Conservation (phyloP, 2,888 invertebrate species). For the Epirrhoe tristata region DNA sequence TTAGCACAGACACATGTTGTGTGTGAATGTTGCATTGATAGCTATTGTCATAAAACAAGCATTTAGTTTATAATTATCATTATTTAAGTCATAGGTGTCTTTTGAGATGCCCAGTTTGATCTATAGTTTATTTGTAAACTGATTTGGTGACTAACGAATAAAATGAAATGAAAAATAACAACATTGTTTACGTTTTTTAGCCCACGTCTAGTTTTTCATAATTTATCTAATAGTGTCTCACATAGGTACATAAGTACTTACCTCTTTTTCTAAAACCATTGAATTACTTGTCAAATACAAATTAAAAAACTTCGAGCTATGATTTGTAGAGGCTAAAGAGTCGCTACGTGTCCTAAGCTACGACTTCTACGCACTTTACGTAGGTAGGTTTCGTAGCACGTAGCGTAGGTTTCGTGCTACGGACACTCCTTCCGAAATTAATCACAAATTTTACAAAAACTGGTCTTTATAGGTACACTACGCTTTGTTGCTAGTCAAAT, state of each 20-base stretch:
- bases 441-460: neutral
- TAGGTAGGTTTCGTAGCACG: too few species aligned
- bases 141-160: conserved; percentile 57
- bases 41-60: conserved; percentile 77
- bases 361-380: too few species aligned
- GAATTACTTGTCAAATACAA: too few species aligned
- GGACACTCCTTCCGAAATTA: neutral
- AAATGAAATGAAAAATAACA: conserved; percentile 41
- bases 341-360: too few species aligned
- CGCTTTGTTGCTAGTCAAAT: conserved; percentile 10
- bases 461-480: neutral
- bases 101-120: conserved; percentile 50
- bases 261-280: too few species aligned
- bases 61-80: conserved; percentile 61
- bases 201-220: too few species aligned
- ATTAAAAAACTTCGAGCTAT: too few species aligned
- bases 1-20: too few species aligned
- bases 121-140: conserved; percentile 58
- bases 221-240: too few species aligned
- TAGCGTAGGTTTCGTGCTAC: too few species aligned
- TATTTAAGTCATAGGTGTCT: conserved; percentile 49
- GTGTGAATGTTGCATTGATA: neutral
- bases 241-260: too few species aligned
- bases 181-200: conserved; percentile 12
- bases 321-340: too few species aligned